Percentiles rank a stretch among this genome's conserved stretches.
phyloP scores from a whole-genome alignment of 2,888 invertebrate species.

The Pristionchus maxplancki region DNA sequence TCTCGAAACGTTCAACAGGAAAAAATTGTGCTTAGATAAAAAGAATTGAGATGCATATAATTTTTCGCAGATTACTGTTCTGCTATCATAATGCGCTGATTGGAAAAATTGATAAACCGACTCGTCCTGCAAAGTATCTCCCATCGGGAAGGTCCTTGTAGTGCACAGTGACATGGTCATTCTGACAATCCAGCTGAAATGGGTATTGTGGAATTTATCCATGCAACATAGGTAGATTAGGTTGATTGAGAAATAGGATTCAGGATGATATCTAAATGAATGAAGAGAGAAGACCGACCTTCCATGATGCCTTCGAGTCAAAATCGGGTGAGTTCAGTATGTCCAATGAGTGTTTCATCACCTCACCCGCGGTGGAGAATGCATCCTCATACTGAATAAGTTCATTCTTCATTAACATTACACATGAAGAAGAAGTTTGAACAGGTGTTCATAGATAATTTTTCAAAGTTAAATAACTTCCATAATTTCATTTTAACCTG shows the following conservation, averaged over 20 bases:
- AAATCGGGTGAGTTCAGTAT: background rate
- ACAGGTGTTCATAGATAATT: no score
- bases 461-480: background rate
- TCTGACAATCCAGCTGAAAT: constrained; percentile 32
- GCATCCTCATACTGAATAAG: constrained; percentile 9
- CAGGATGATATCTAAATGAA: background rate
- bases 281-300: background rate
- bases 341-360: constrained; percentile 16
- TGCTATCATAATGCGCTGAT: no score
- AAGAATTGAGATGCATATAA: no score
- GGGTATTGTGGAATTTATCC: background rate
- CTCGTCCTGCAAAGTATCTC: constrained; percentile 46
- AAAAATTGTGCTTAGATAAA: no score
- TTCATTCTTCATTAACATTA: no score
- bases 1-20: no score
- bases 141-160: constrained; percentile 40
- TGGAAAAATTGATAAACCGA: background rate
- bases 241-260: background rate
- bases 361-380: constrained; percentile 7
- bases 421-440: no score
- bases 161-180: constrained; percentile 28
- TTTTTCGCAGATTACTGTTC: no score
- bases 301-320: constrained; percentile 46
- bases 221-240: no score
- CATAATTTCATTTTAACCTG: background rate